Base-by-base conservation (phyloP, 2,797 vertebrate genomes). In the Scleropages formosus region DNA sequence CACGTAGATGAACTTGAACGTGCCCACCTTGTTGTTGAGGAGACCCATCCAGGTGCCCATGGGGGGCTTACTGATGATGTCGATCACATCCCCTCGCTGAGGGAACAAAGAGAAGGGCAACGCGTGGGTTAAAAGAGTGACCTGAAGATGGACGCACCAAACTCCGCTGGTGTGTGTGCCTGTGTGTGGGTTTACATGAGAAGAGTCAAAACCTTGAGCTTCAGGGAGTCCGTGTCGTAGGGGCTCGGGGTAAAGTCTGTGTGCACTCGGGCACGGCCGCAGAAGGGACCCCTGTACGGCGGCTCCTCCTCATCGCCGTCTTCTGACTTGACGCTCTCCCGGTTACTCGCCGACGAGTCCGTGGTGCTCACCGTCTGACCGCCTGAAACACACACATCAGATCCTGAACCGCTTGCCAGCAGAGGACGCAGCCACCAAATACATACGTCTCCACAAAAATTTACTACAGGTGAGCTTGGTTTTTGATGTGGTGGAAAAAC, bases 1-100 rank as follows among this genome's bases (percentile, higher is more conserved):
- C 90, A 99, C 96, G 0, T 99, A 99, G 87, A 99, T 98, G 87
- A 99, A 99, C 85, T 99, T 99, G 90, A 99, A 99, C 0, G 97
- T 99, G 76, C 98, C 98, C 18, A 99, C 97, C 85, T 99, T 99
- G 90, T 99, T 98, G 90, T 98, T 98, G 78, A 99, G 80, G 68
- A 99, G 90, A 20, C 98, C 98, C 97, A 99, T 99, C 98, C 98
- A 99, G 0, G 97, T 99, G 12, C 98, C 98, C 96, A 99, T 99
- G 27, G 97, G 98, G 0, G 98, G 97, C 81, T 99, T 99, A 85
- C 97, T 99, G 89, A 99, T 99, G 81, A 99, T 98, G 79, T 99
- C 98, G 4, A 99, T 99, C 83, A 99, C 92, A 18, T 99, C 98
- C 2, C 98, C 98, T 69, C 93, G 95, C 98, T 99, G 88, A 1